Evolutionary conservation across 2,113 vertebrate species (phyloP).

Genomic region (Chiloscyllium plagiosum): DNA sequence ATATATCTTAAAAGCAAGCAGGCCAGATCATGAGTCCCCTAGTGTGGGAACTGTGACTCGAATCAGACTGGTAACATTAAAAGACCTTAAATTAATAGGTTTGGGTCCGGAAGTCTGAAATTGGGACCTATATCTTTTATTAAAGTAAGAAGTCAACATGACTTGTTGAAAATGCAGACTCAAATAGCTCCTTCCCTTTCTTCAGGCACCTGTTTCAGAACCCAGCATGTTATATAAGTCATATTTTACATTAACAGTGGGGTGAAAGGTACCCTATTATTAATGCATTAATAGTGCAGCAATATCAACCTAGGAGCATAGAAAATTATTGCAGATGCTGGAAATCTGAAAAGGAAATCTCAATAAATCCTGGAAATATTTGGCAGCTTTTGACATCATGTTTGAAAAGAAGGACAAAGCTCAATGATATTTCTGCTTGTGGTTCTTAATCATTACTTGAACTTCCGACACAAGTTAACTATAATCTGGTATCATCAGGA

Average conservation of each 20-base stretch:
- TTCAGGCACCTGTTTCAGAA: background rate
- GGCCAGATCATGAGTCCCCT: too few species aligned
- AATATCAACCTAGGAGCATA: background rate
- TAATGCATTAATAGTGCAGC: background rate
- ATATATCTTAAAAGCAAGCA: too few species aligned
- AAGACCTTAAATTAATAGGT: too few species aligned
- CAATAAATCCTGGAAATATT: background rate
- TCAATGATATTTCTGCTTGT: background rate
- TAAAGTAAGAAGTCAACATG: too few species aligned
- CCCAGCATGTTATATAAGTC: background rate
- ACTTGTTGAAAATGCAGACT: background rate
- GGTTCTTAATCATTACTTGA: background rate
- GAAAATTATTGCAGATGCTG: background rate
- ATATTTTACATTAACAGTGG: background rate
- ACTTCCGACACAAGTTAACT: background rate
- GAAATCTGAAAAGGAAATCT: background rate
- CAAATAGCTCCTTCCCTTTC: background rate
- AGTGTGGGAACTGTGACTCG: too few species aligned
- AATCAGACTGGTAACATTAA: too few species aligned
- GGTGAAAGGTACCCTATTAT: background rate
- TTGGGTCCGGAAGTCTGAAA: too few species aligned
- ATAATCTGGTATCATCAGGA: background rate
- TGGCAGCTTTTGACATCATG: background rate
- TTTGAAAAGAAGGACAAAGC: background rate
- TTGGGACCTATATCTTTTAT: too few species aligned